Evolutionary conservation across 2,797 vertebrate genomes (phyloP).

Genomic region (Catostomus latipinnis): DNA sequence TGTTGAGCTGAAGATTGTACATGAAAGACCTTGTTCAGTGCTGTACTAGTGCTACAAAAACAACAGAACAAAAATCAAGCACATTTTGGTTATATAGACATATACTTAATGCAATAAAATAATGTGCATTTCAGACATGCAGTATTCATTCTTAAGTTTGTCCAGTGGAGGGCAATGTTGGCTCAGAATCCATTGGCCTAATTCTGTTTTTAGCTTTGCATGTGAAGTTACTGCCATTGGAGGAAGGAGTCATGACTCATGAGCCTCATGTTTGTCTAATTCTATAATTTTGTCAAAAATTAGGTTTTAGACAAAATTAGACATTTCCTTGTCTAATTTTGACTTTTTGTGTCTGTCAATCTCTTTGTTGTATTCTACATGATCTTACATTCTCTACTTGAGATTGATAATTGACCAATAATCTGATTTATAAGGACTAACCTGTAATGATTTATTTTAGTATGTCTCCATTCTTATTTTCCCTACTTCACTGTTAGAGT

Average conservation of each 20-base stretch:
- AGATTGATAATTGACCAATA: not conserved
- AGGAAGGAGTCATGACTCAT: not conserved
- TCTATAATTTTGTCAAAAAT: too few species aligned
- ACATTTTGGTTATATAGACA: too few species aligned
- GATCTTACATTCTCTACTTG: too few species aligned
- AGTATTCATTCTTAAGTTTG: not conserved
- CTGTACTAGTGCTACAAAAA: too few species aligned
- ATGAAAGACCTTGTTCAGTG: too few species aligned
- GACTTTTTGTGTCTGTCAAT: too few species aligned
- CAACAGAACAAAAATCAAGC: too few species aligned
- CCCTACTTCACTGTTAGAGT: not conserved
- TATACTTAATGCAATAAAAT: too few species aligned
- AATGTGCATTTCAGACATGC: not conserved
- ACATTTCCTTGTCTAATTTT: too few species aligned
- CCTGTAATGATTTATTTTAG: not conserved
- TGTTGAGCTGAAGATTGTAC: too few species aligned
- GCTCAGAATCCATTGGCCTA: not conserved
- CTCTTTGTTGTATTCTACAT: not conserved
- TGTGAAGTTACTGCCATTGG: not conserved
- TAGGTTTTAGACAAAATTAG: too few species aligned
- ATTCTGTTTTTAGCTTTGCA: not conserved
- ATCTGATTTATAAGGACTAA: not conserved
- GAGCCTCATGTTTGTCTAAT: not conserved
- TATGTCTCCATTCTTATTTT: not conserved
- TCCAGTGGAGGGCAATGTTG: constrained; percentile 55